Evolutionary conservation across 2,797 vertebrate species (phyloP).

Genomic region (Cyprinella venusta): DNA sequence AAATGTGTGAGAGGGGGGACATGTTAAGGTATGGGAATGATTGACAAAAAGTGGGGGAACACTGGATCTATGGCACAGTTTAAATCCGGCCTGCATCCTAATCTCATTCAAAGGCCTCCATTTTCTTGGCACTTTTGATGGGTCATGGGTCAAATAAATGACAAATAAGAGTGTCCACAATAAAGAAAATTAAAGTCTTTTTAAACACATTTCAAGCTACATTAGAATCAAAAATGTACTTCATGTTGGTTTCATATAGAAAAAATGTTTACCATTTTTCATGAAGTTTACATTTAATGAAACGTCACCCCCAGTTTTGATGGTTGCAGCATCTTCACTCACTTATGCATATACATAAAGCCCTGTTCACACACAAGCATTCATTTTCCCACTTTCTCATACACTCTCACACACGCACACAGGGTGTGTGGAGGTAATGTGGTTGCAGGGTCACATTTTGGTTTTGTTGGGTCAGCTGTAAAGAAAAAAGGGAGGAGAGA

Average conservation of each 20-base stretch:
- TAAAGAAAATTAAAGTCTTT: not conserved
- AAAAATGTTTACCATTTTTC: not conserved
- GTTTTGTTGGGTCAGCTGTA: constrained; percentile 71
- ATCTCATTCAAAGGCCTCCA: not conserved
- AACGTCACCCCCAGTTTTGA: not conserved
- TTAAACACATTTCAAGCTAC: not conserved
- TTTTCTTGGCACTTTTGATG: constrained; percentile 11
- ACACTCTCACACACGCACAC: constrained; percentile 24
- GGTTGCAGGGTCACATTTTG: constrained; percentile 67
- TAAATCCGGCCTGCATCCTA: not conserved
- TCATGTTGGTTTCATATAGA: not conserved
- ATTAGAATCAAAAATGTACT: no score
- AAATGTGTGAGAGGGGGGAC: not conserved
- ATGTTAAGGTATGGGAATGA: constrained; percentile 25
- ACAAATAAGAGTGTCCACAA: not conserved
- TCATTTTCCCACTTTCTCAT: constrained; percentile 55
- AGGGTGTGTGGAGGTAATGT: constrained; percentile 51
- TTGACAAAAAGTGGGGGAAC: constrained; percentile 9
- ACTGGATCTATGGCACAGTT: not conserved
- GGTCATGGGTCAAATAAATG: not conserved
- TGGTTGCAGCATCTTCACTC: constrained; percentile 56
- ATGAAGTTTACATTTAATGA: not conserved
- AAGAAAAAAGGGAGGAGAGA: constrained; percentile 69
- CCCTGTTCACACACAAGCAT: constrained; percentile 43
- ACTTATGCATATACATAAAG: constrained; percentile 56